Percentiles rank a stretch among this genome's conserved stretches.
Conservation (phyloP, 2,113 vertebrate genomes). For the Grammomys surdaster region DNA sequence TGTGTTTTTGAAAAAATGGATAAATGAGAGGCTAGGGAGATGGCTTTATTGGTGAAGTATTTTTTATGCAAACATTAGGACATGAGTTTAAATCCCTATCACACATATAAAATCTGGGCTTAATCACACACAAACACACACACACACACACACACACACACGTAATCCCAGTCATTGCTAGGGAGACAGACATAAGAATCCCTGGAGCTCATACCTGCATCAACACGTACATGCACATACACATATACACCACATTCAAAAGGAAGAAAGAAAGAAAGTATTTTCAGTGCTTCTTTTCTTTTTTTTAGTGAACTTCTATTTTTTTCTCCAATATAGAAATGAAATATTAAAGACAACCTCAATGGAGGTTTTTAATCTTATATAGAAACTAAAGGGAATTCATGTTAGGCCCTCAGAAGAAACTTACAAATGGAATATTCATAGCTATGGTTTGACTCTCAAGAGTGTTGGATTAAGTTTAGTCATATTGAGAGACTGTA, state of each 20-base stretch:
- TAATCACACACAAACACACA: background rate
- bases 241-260: no score
- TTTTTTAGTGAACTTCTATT: background rate
- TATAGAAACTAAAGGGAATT: constrained; percentile 1
- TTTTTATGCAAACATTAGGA: background rate
- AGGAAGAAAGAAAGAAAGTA: no score
- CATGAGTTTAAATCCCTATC: background rate
- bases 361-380: background rate
- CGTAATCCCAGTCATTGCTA: background rate
- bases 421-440: background rate
- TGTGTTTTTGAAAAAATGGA: constrained; percentile 27
- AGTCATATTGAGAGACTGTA: background rate
- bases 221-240: background rate
- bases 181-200: background rate
- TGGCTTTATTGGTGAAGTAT: background rate
- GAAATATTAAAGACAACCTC: background rate
- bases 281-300: background rate
- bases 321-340: constrained; percentile 42
- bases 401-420: background rate
- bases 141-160: background rate
- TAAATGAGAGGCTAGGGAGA: background rate
- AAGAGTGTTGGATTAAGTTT: background rate
- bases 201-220: no score
- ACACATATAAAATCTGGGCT: no score
- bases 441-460: background rate